These are phyloP conservation scores for Agonopterix subpropinquella DNA, from an alignment of 2,888 invertebrate species.

Conservation along the genomic window DNA sequence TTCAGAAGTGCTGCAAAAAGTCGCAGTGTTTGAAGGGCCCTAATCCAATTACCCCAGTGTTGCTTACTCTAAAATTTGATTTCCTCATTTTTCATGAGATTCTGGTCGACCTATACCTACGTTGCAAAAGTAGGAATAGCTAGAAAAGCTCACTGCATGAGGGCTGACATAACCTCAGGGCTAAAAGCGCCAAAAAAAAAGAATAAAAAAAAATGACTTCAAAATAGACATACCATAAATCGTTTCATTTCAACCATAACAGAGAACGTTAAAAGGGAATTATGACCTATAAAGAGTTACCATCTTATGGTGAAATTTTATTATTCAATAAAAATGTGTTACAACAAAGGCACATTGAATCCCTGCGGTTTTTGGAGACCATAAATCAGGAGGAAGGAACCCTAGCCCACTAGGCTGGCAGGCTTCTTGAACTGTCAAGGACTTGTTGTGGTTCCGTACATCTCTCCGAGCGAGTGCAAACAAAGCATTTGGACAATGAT, in stretches of 20 bases:
- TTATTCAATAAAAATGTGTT: constrained; percentile 69
- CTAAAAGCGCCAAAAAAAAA: too few relatives aligned
- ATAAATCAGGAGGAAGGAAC: constrained; percentile 72
- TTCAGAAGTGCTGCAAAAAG: too few relatives aligned
- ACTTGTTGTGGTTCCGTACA: constrained; percentile 52
- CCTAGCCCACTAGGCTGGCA: constrained; percentile 23
- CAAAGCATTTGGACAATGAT: background rate
- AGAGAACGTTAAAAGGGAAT: constrained; percentile 52
- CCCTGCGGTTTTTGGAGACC: constrained; percentile 66
- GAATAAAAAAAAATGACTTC: background rate
- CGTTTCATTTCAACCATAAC: constrained; percentile 30
- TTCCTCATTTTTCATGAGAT: too few relatives aligned
- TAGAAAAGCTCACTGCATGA: too few relatives aligned
- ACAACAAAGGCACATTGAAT: constrained; percentile 70
- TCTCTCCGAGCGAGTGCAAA: constrained; percentile 15
- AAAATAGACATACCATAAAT: constrained; percentile 1
- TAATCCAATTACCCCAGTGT: too few relatives aligned
- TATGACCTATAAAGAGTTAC: constrained; percentile 68
- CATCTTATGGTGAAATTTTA: constrained; percentile 70
- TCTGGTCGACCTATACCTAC: too few relatives aligned
- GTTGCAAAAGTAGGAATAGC: too few relatives aligned
- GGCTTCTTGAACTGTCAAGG: constrained; percentile 72
- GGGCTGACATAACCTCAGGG: too few relatives aligned
- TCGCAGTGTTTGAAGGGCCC: too few relatives aligned
- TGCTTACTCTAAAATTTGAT: too few relatives aligned